phyloP scores from a whole-genome alignment of 2,113 vertebrate genomes.

The Empidonax traillii region DNA sequence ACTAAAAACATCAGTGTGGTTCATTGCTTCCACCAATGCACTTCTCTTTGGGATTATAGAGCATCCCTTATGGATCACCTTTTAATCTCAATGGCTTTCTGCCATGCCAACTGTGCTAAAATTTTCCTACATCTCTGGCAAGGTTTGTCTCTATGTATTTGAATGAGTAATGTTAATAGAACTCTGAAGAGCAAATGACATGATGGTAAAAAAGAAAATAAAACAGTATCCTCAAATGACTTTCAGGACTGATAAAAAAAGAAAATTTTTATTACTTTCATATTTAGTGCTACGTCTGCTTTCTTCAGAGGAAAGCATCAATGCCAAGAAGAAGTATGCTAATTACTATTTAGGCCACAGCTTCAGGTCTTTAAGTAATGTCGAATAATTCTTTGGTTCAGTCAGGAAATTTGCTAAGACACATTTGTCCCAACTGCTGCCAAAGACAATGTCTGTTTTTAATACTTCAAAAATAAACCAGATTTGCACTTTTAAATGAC shows the following conservation, averaged over 20 bases:
- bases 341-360: constrained; percentile 72
- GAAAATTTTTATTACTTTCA: constrained; percentile 63
- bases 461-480: constrained; percentile 79
- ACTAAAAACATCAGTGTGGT: neutral
- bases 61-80: neutral
- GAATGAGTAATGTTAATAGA: neutral
- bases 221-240: neutral
- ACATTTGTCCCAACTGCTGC: constrained; percentile 75
- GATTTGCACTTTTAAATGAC: constrained; percentile 77
- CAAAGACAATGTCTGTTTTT: constrained; percentile 79
- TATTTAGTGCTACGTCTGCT: constrained; percentile 61
- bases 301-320: constrained; percentile 57
- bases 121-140: neutral
- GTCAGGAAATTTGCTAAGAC: constrained; percentile 78
- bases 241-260: constrained; percentile 44
- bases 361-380: constrained; percentile 76
- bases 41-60: neutral
- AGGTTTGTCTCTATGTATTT: neutral
- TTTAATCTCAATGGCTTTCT: neutral
- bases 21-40: neutral
- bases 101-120: neutral
- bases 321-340: constrained; percentile 73
- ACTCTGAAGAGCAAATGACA: constrained; percentile 8
- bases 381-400: constrained; percentile 70
- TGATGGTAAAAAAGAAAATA: constrained; percentile 1